A percentile compares a stretch with the other conserved stretches of the same genome.
These are phyloP conservation scores for Luperina testacea DNA, from an alignment of 2,888 invertebrate species.

Conservation along the genomic window DNA sequence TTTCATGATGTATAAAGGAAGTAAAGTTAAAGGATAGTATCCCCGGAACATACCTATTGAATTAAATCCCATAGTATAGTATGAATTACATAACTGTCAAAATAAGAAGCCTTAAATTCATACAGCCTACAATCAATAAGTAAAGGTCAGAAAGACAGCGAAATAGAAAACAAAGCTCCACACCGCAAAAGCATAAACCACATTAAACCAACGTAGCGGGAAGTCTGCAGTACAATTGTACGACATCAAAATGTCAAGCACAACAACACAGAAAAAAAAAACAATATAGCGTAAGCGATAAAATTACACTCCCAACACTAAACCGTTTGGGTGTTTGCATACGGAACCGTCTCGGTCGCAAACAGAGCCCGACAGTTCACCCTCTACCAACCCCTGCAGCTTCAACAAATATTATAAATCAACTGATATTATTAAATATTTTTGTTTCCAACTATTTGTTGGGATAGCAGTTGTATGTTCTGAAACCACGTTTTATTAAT, in stretches of 20 bases:
- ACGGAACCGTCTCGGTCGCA: constrained; percentile 42
- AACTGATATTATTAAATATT: constrained; percentile 31
- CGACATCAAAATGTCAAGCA: constrained; percentile 36
- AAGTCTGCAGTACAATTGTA: constrained; percentile 19
- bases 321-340: constrained; percentile 40
- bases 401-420: constrained; percentile 51
- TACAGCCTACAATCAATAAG: not conserved
- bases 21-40: not conserved
- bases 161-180: not conserved
- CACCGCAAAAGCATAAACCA: constrained; percentile 12
- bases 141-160: not conserved
- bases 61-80: no score
- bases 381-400: constrained; percentile 40
- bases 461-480: not conserved
- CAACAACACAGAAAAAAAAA: constrained; percentile 29
- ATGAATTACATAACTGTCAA: not conserved
- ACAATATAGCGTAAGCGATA: constrained; percentile 30
- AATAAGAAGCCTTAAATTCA: not conserved
- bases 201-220: constrained; percentile 1
- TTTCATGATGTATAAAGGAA: constrained; percentile 1
- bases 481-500: constrained; percentile 13
- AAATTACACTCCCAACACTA: constrained; percentile 27
- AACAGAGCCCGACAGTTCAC: constrained; percentile 31
- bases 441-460: constrained; percentile 23
- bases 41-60: not conserved